Evolutionary conservation across 2,888 invertebrate species (phyloP).

Genomic region (Melanchra persicariae): DNA sequence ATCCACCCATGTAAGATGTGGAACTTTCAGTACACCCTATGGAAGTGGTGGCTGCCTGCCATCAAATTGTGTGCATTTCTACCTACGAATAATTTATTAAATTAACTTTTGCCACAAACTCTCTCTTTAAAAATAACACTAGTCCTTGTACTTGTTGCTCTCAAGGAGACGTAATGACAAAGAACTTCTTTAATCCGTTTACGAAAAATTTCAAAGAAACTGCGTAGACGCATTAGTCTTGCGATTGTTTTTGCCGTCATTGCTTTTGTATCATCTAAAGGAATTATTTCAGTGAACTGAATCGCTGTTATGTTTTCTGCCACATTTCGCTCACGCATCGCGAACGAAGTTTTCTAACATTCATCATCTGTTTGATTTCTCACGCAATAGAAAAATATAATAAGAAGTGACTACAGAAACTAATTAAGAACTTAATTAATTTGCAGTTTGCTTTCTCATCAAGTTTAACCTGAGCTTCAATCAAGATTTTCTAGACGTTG

Average conservation of each 20-base stretch:
- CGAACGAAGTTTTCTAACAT: slow-evolving; percentile 35
- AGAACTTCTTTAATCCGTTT: slow-evolving; percentile 16
- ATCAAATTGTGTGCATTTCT: slow-evolving; percentile 18
- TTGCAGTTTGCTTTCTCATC: slow-evolving; percentile 56
- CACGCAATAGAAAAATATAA: slow-evolving; percentile 39
- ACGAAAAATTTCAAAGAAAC: slow-evolving; percentile 15
- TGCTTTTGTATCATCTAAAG: slow-evolving; percentile 33
- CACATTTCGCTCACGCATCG: slow-evolving; percentile 40
- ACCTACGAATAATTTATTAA: slow-evolving; percentile 24
- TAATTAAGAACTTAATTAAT: slow-evolving; percentile 46
- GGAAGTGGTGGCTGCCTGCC: slow-evolving; percentile 40
- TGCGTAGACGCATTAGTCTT: slow-evolving; percentile 10
- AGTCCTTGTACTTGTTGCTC: slow-evolving; percentile 52
- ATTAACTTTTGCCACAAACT: slow-evolving; percentile 44
- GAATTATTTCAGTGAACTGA: slow-evolving; percentile 36
- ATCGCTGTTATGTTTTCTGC: slow-evolving; percentile 25
- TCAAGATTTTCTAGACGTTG: slow-evolving; percentile 59
- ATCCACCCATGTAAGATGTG: not conserved
- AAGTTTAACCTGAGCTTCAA: slow-evolving; percentile 52
- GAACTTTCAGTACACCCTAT: slow-evolving; percentile 9
- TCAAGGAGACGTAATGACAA: slow-evolving; percentile 20
- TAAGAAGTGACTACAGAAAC: slow-evolving; percentile 1
- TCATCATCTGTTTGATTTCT: slow-evolving; percentile 27
- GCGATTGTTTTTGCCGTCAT: slow-evolving; percentile 43
- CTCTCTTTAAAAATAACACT: slow-evolving; percentile 49